Percentiles rank a stretch among this genome's conserved stretches.
Conservation (phyloP, 2,113 vertebrate species). For the Cochlearius cochlearius region DNA sequence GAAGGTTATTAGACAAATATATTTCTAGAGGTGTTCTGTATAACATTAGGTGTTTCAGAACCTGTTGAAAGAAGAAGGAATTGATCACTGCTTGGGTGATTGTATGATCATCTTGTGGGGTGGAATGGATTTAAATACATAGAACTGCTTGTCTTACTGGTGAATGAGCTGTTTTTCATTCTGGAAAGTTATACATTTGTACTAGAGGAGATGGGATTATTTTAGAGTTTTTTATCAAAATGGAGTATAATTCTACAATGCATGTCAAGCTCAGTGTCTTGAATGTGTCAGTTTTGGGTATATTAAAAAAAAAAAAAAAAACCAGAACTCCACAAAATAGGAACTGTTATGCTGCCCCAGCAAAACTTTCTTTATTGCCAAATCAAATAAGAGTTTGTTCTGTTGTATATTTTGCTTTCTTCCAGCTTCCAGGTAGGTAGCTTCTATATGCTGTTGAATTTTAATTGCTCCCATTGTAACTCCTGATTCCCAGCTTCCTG, state of each 20-base stretch:
- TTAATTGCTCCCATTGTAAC: background rate
- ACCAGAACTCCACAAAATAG: background rate
- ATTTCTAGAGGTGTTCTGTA: background rate
- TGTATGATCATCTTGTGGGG: background rate
- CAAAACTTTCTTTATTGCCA: background rate
- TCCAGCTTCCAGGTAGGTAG: slow-evolving; percentile 34
- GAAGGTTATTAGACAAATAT: background rate
- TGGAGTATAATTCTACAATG: background rate
- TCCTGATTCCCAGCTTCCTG: background rate
- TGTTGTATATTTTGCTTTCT: background rate
- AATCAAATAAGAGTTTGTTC: background rate
- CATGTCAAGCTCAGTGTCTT: background rate
- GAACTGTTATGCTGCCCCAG: background rate
- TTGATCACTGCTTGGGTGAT: background rate
- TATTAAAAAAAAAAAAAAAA: background rate
- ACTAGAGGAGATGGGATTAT: background rate
- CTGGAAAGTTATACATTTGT: background rate
- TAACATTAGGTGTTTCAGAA: background rate
- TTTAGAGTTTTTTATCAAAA: background rate
- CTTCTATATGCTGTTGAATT: background rate
- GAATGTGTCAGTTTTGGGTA: background rate
- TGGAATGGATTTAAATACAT: background rate
- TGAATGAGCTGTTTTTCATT: background rate
- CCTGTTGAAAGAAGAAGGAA: background rate
- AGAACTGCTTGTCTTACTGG: background rate